Base-by-base conservation (phyloP, 1,140 invertebrate species). In the Epicauta chinensis region DNA sequence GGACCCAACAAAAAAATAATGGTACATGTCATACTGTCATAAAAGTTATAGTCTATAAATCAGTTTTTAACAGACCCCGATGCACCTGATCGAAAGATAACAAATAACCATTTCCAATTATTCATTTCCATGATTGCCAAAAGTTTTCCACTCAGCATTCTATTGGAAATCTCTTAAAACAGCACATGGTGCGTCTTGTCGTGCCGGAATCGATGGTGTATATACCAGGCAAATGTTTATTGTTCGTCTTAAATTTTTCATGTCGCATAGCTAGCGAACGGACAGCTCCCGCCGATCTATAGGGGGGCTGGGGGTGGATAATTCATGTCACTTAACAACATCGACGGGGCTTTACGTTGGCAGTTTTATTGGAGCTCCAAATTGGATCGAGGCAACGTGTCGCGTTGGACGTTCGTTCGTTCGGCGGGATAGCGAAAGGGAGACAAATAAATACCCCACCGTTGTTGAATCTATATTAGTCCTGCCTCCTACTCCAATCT, bases 341-440 rank as follows among this genome's bases (percentile, higher is more conserved):
- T 67, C 67, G 65, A 65, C 65, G 62, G 62, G 61, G 64, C 65
- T 66, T 68, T 67, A 58, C 61, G 50, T 56, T 69, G 67, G 67
- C 67, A 69, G 67, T 69, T 69, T 69, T 69, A 69, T 69, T 69
- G 67, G 61, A 62, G 64, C 64, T 57, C 64, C 64, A 69, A 69
- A 69, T 69, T 69, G 67, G 67, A 65, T 61, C 47, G 53, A 52
- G 51, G 53, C 44, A 58, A 66, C 61, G 62, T 66, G 60, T 62
- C 10, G 4, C 53, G 55, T 45, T 54, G 34, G 45, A 57, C 46
- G 42, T 51, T 23, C 30, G 45, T 13, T n/a, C 46, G 42, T 51
- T 23, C 2, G 23, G 23, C 23, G 23, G 23, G 23, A 23, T 23
- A 23, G 23, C 23, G 4, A 3, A 7, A 23, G 23, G 23, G 23